These are phyloP conservation scores for Aporophyla nigra DNA, from an alignment of 2,888 invertebrate species.

Conservation along the genomic window DNA sequence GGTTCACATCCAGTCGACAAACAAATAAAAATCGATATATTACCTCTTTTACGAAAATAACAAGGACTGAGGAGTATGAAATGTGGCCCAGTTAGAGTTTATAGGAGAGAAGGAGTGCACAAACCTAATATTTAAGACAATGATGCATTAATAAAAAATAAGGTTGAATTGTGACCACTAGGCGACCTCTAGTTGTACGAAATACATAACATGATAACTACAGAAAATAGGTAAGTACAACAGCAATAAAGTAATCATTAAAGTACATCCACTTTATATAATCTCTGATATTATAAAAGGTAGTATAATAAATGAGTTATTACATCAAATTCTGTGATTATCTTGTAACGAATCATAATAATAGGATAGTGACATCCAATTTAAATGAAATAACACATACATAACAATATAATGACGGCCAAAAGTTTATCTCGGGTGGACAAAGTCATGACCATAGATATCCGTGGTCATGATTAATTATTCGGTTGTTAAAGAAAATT, in stretches of 20 bases:
- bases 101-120: too few species aligned
- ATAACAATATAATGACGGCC: not conserved
- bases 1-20: too few species aligned
- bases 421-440: constrained; percentile 18
- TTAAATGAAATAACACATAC: constrained; percentile 12
- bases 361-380: constrained; percentile 10
- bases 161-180: too few species aligned
- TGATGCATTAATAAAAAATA: too few species aligned
- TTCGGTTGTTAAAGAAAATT: not conserved
- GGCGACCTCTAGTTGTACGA: too few species aligned
- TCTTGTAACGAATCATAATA: constrained; percentile 6
- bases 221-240: not conserved
- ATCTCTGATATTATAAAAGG: constrained; percentile 15
- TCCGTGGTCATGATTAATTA: too few species aligned
- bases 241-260: constrained; percentile 5
- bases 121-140: too few species aligned
- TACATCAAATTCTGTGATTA: constrained; percentile 13
- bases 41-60: too few species aligned
- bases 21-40: too few species aligned
- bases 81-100: too few species aligned
- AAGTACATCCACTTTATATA: not conserved
- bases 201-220: not conserved
- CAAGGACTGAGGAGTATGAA: too few species aligned
- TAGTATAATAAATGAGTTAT: not conserved
- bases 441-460: not conserved